Conservation (phyloP, 1,140 invertebrate genomes). For the Drosophila grimshawi region DNA sequence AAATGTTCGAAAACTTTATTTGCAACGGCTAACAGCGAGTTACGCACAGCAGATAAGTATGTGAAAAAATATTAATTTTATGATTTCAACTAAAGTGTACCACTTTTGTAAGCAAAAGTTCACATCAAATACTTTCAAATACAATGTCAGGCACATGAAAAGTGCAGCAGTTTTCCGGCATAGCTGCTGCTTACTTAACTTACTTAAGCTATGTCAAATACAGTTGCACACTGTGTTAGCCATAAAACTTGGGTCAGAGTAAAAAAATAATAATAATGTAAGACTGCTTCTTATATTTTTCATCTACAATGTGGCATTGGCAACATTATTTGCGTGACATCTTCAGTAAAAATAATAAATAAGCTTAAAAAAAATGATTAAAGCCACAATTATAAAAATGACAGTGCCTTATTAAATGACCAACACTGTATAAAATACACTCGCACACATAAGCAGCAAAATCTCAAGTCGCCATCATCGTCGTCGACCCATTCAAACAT, state of each 20-base stretch:
- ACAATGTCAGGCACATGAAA: slow-evolving; percentile 36
- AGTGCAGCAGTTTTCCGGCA: not conserved
- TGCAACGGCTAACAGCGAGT: slow-evolving; percentile 33
- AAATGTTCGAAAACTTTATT: slow-evolving; percentile 36
- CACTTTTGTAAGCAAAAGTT: slow-evolving; percentile 5
- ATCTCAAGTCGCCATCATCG: slow-evolving; percentile 15
- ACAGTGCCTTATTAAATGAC: not conserved
- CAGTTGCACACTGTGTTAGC: not conserved
- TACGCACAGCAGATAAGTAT: slow-evolving; percentile 14
- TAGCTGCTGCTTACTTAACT: not conserved
- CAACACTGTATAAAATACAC: not conserved
- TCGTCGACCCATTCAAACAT: slow-evolving; percentile 54
- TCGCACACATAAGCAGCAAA: not conserved
- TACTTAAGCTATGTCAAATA: slow-evolving; percentile 3
- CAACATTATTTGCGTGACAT: too few species aligned
- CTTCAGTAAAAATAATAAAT: too few species aligned
- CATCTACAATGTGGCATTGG: too few species aligned
- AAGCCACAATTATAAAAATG: not conserved
- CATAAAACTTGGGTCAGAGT: too few species aligned
- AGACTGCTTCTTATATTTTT: too few species aligned
- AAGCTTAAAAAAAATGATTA: not conserved
- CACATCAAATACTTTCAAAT: slow-evolving; percentile 54
- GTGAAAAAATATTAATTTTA: not conserved
- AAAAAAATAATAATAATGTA: too few species aligned
- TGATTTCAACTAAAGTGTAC: not conserved